Evolutionary conservation across 2,888 invertebrate genomes (phyloP).

Genomic region (Acleris holmiana): DNA sequence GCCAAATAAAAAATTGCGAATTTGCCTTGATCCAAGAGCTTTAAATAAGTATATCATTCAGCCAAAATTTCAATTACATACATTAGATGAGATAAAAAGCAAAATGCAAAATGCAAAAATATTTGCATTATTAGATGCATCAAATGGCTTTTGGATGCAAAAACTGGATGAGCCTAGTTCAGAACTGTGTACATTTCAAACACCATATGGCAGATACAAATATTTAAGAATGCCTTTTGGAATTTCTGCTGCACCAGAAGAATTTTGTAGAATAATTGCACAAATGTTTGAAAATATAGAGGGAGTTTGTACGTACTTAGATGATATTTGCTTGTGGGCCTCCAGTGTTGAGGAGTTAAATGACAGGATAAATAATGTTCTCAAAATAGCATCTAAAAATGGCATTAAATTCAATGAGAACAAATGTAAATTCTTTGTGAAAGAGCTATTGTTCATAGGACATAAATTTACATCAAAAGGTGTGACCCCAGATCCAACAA

Average conservation of each 20-base stretch:
- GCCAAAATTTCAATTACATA: slow-evolving; percentile 32
- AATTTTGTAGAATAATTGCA: slow-evolving; percentile 29
- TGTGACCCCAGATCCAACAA: slow-evolving; percentile 27
- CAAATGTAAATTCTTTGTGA: slow-evolving; percentile 26
- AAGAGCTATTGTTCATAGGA: slow-evolving; percentile 25
- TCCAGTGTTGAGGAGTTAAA: slow-evolving; percentile 10
- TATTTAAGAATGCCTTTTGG: slow-evolving; percentile 33
- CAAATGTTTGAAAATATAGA: slow-evolving; percentile 35
- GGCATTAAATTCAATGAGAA: slow-evolving; percentile 31
- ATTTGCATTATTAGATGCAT: slow-evolving; percentile 35
- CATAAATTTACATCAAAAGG: slow-evolving; percentile 32
- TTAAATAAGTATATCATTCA: slow-evolving; percentile 32
- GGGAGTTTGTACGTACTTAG: slow-evolving; percentile 24
- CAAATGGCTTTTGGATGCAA: slow-evolving; percentile 38
- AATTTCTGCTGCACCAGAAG: slow-evolving; percentile 30
- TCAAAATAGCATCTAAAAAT: slow-evolving; percentile 4
- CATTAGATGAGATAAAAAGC: slow-evolving; percentile 28
- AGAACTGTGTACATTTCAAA: slow-evolving; percentile 38
- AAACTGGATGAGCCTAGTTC: slow-evolving; percentile 27
- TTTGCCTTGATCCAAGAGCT: slow-evolving; percentile 34
- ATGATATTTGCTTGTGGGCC: slow-evolving; percentile 23
- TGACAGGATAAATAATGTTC: slow-evolving; percentile 18
- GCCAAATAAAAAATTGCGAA: slow-evolving; percentile 17
- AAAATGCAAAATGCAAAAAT: slow-evolving; percentile 22
- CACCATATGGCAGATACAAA: slow-evolving; percentile 38